phyloP scores from a whole-genome alignment of 2,113 vertebrate genomes.

The Arizona elegans region DNA sequence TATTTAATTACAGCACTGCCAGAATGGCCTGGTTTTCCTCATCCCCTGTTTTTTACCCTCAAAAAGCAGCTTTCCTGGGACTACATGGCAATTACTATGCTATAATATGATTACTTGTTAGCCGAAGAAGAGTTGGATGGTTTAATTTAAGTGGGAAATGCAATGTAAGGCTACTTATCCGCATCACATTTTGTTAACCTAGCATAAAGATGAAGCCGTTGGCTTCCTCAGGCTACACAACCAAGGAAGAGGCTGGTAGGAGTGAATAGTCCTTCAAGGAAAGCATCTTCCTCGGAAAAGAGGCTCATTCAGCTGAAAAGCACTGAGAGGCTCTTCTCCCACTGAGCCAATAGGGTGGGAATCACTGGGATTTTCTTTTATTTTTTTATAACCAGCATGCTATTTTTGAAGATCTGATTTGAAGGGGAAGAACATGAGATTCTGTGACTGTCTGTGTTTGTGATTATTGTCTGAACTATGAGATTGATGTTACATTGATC shows the following conservation, averaged over 20 bases:
- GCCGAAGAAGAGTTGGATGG: slow-evolving; percentile 23
- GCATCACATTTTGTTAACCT: neutral
- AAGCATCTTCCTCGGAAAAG: neutral
- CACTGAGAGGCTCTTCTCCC: no score
- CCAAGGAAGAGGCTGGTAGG: neutral
- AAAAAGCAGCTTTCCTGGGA: slow-evolving; percentile 37
- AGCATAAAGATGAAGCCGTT: neutral
- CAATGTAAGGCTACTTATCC: neutral
- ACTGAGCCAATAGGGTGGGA: neutral
- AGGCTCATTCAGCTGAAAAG: neutral
- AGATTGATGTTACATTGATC: neutral
- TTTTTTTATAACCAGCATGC: neutral
- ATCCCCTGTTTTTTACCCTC: slow-evolving; percentile 32
- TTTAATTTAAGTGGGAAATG: slow-evolving; percentile 35
- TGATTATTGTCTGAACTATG: neutral
- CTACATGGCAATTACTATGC: slow-evolving; percentile 29
- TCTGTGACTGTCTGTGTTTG: neutral
- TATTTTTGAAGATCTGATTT: neutral
- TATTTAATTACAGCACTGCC: slow-evolving; percentile 33
- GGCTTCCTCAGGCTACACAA: neutral
- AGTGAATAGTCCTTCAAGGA: neutral
- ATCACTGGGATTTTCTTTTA: neutral
- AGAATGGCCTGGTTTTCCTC: slow-evolving; percentile 28
- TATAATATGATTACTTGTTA: slow-evolving; percentile 41
- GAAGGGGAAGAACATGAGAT: neutral